phyloP scores from a whole-genome alignment of 2,113 vertebrate species.

The Hippopotamus amphibius region DNA sequence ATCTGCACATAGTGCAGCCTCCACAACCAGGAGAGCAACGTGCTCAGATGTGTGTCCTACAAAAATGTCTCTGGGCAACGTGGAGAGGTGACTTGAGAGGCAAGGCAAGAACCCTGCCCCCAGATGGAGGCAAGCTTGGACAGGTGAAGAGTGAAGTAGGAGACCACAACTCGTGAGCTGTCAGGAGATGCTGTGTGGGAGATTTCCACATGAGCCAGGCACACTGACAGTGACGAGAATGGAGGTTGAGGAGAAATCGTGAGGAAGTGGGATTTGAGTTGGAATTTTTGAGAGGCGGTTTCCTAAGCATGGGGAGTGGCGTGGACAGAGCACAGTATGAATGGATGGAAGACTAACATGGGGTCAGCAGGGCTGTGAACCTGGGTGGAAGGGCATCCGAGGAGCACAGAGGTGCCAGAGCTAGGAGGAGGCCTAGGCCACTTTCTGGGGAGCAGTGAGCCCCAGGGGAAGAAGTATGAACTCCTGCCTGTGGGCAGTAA shows the following conservation, averaged over 20 bases:
- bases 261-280: neutral
- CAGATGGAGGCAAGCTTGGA: neutral
- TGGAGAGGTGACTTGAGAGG: neutral
- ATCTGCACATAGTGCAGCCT: neutral
- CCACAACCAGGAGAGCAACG: neutral
- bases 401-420: neutral
- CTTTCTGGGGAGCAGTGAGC: neutral
- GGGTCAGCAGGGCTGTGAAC: neutral
- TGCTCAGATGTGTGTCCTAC: neutral
- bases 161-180: neutral
- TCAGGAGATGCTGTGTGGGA: neutral
- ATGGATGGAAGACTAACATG: neutral
- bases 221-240: neutral
- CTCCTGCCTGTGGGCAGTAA: neutral
- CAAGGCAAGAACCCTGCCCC: neutral
- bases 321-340: neutral
- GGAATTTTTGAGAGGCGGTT: neutral
- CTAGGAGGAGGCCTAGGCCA: neutral
- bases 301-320: neutral
- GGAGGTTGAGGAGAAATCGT: neutral
- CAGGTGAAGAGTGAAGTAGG: neutral
- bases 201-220: neutral
- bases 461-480: neutral
- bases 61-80: neutral
- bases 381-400: neutral